phyloP scores from a whole-genome alignment of 2,113 vertebrate species.

The Chamaetylas fuelleborni region DNA sequence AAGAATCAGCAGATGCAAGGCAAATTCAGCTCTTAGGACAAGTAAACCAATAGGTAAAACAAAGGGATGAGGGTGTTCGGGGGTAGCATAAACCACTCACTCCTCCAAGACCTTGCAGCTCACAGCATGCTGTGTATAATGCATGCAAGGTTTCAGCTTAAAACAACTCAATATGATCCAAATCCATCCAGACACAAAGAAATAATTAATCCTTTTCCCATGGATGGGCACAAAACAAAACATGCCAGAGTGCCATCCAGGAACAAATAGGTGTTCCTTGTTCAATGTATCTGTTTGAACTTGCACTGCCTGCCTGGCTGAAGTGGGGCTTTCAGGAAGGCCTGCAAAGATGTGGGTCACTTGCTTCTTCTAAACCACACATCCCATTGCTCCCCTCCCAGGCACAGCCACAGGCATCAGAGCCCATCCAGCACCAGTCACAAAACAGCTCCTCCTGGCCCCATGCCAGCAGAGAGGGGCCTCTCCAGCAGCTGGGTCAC shows the following conservation, averaged over 20 bases:
- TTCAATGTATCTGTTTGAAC: accelerated
- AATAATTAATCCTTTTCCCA: neutral
- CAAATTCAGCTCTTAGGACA: neutral
- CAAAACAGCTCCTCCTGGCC: neutral
- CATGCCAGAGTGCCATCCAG: accelerated
- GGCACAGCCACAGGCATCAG: accelerated
- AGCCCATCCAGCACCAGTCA: neutral
- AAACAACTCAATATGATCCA: neutral
- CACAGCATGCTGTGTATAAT: neutral
- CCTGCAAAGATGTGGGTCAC: neutral
- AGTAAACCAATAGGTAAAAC: neutral
- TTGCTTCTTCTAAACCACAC: neutral
- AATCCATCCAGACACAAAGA: neutral
- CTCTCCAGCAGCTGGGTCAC: accelerated
- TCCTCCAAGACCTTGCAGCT: neutral
- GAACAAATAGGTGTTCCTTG: neutral
- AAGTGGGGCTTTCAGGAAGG: neutral
- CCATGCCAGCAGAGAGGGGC: accelerated
- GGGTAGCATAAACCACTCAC: neutral
- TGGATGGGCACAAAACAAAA: neutral
- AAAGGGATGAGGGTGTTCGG: neutral
- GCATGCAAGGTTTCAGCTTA: neutral
- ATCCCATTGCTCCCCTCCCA: neutral
- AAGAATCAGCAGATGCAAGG: neutral
- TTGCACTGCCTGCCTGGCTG: accelerated